Evolutionary conservation across 2,888 invertebrate species (phyloP).

Genomic region (Pemphredon lugubris): DNA sequence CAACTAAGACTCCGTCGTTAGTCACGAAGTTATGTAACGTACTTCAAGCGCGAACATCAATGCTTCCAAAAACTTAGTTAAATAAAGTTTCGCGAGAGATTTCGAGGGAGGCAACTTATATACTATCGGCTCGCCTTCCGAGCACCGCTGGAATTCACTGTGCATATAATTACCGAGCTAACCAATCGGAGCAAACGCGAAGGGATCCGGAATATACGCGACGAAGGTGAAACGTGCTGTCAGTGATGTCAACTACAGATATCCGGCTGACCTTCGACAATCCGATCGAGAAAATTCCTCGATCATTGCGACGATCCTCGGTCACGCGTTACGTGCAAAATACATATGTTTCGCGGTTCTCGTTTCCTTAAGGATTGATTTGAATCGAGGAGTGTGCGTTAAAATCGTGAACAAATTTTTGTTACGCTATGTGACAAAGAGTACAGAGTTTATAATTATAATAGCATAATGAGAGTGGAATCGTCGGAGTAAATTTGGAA

Average conservation of each 20-base stretch:
- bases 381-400: no score
- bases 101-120: no score
- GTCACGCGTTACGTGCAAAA: not conserved
- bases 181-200: not conserved
- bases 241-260: not conserved
- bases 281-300: not conserved
- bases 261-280: slow-evolving; percentile 1
- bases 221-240: not conserved
- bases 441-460: no score
- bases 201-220: not conserved
- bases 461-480: no score
- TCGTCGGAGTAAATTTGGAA: no score
- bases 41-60: slow-evolving; percentile 32
- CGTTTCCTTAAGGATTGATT: not conserved
- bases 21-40: slow-evolving; percentile 50
- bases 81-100: slow-evolving; percentile 34
- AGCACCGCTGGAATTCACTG: not conserved
- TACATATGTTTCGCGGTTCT: not conserved
- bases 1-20: slow-evolving; percentile 54
- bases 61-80: slow-evolving; percentile 51
- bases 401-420: no score
- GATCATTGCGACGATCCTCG: not conserved
- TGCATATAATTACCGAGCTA: not conserved
- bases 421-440: no score
- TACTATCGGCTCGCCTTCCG: no score